A percentile compares a stretch with the other conserved stretches of the same genome.
These are phyloP conservation scores for Glaucidium brasilianum DNA, from an alignment of 2,113 vertebrate species.

Conservation along the genomic window DNA sequence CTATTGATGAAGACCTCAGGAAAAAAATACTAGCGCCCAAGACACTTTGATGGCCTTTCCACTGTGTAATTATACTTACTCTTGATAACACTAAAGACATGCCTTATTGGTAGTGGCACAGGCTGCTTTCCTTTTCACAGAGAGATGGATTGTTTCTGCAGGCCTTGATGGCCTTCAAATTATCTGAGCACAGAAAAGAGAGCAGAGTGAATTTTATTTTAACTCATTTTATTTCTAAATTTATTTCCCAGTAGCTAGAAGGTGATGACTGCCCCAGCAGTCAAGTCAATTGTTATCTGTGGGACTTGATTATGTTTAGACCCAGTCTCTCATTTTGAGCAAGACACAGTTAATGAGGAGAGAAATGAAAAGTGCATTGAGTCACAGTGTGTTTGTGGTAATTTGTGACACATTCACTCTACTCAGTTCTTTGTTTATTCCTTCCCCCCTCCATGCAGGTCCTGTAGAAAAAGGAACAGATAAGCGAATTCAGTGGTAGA, in stretches of 20 bases:
- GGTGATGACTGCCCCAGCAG: constrained; percentile 75
- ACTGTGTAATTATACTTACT: constrained; percentile 74
- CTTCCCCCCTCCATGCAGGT: constrained; percentile 55
- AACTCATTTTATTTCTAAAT: constrained; percentile 83
- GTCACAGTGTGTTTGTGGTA: constrained; percentile 80
- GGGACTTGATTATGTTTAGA: constrained; percentile 80
- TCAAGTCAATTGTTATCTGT: constrained; percentile 81
- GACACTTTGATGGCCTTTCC: constrained; percentile 71
- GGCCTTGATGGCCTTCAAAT: constrained; percentile 77
- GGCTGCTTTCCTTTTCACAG: constrained; percentile 69
- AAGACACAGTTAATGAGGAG: constrained; percentile 84
- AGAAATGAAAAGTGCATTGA: constrained; percentile 80
- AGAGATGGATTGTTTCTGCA: constrained; percentile 75
- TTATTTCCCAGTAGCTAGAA: constrained; percentile 76
- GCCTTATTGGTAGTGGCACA: constrained; percentile 69
- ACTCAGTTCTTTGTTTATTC: constrained; percentile 77
- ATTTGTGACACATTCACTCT: constrained; percentile 80
- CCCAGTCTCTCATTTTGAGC: constrained; percentile 76
- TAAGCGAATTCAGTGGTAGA: constrained; percentile 76
- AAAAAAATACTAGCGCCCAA: constrained; percentile 59
- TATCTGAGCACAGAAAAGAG: constrained; percentile 75
- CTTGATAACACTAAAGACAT: constrained; percentile 71
- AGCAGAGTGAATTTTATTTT: constrained; percentile 80
- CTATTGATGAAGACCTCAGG: constrained; percentile 75
- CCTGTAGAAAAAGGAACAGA: constrained; percentile 73